Evolutionary conservation across 2,888 invertebrate species (phyloP).

Genomic region (Hirtodrosophila histrioides): DNA sequence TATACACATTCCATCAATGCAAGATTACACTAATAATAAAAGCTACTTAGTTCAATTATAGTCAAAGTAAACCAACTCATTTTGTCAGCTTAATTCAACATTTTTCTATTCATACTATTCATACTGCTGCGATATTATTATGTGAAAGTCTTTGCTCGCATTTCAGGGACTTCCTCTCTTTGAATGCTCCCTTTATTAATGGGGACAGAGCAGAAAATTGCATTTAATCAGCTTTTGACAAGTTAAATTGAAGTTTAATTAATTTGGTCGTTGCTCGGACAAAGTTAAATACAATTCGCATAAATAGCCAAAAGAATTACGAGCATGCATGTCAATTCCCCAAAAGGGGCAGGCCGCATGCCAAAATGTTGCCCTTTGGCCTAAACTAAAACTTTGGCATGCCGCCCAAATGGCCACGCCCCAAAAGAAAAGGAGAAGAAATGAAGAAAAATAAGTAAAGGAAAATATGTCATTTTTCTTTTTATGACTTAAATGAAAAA

Average conservation of each 20-base stretch:
- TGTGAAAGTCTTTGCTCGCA: constrained; percentile 4
- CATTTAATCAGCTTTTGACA: constrained; percentile 67
- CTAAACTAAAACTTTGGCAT: constrained; percentile 37
- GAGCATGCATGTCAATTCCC: constrained; percentile 5
- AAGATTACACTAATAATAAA: neutral
- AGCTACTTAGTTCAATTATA: constrained; percentile 13
- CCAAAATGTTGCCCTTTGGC: constrained; percentile 42
- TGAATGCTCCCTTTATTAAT: neutral
- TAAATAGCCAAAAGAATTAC: constrained; percentile 23
- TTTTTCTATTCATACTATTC: constrained; percentile 22
- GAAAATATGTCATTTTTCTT: constrained; percentile 76
- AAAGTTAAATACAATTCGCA: constrained; percentile 33
- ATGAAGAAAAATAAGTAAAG: neutral
- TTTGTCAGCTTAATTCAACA: neutral
- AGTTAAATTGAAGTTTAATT: constrained; percentile 69
- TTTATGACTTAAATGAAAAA: constrained; percentile 56
- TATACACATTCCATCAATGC: no score
- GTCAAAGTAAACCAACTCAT: constrained; percentile 12
- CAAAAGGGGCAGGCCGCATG: constrained; percentile 4
- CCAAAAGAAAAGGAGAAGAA: constrained; percentile 22
- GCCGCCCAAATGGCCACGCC: constrained; percentile 30
- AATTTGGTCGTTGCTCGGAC: constrained; percentile 46
- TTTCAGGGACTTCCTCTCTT: neutral
- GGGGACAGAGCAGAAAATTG: constrained; percentile 13
- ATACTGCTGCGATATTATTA: constrained; percentile 1